These are phyloP conservation scores for Anniella stebbinsi DNA, from an alignment of 2,797 vertebrate genomes.

Conservation along the genomic window DNA sequence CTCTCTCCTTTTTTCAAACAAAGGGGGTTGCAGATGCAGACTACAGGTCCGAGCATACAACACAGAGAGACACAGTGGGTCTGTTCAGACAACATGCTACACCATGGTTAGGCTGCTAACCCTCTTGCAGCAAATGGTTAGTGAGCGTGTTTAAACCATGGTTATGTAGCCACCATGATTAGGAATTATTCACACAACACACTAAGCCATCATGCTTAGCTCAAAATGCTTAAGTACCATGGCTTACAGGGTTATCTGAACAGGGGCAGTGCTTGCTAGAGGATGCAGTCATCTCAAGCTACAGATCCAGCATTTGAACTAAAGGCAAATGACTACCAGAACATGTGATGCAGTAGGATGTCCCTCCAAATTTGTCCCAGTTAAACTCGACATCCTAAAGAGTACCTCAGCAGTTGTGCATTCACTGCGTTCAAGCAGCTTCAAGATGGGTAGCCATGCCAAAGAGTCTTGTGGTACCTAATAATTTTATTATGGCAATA, in stretches of 20 bases:
- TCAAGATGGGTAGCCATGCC: not conserved
- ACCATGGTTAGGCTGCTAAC: no score
- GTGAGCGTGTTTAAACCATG: no score
- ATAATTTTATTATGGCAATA: not conserved
- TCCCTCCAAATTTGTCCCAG: not conserved
- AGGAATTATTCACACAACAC: no score
- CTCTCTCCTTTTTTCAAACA: not conserved
- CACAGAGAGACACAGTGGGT: not conserved
- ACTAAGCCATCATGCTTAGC: no score
- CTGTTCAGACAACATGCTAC: no score
- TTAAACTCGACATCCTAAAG: not conserved
- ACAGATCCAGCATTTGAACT: not conserved
- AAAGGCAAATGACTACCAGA: not conserved
- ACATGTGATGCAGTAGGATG: no score
- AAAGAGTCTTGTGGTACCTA: not conserved
- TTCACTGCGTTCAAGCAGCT: not conserved
- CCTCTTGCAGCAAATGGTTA: no score
- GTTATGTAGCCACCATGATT: no score
- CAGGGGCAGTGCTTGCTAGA: not conserved
- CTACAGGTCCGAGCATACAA: not conserved
- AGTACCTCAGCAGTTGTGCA: not conserved
- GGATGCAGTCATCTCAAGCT: not conserved
- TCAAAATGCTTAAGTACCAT: no score
- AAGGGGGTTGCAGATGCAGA: not conserved
- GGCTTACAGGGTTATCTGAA: no score